Base-by-base conservation (phyloP, 2,888 invertebrate species). In the Exephanes ischioxanthus region DNA sequence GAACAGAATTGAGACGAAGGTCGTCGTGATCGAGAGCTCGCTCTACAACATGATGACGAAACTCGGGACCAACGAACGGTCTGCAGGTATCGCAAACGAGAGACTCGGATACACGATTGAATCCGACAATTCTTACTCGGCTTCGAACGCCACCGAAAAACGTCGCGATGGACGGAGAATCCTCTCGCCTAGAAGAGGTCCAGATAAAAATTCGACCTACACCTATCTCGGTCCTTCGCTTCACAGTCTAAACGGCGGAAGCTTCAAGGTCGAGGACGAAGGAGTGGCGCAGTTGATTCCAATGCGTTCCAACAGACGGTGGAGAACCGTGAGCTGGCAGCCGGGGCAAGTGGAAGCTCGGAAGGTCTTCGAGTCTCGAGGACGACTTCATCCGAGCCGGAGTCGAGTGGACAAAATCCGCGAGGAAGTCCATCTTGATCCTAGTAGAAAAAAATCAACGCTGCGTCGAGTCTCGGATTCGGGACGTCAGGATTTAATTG, bases 1-100 rank as follows among this genome's bases (percentile, higher is more conserved):
- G 48, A 41, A 83, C 11, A 67, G 85, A 45, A 85, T 85, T 26
- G 85, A 85, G 70, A 76, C 72, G 41, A 76, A 30, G 11, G 30
- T 76, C 3, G 72, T 61, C 22, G 19, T 67, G 3, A 85, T 85
- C 30, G 85, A 72, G 14, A 83, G 71, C 11, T 67, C 76, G 2
- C 22, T 83, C 1, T n/a, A 71, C 19, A 51, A 76, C 11, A 30
- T 80, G 3, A 51, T 83, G 16, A 45, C 58, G 22, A 80, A 80
- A 53, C 48, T 83, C 45, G 76, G 61, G 11, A 19, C 11, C 0
- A 61, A 70, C 4, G 75, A 80, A 67, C 53, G 58, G 53, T 67
- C 30, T 2, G 7, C 70, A 16, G 51, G 37, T 37, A 16, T 11
- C 3, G 63, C 37, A 6, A 30, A 63, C n/a, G n/a, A 6, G 2